Conservation (phyloP, 2,888 invertebrate species). For the Junonia oenone region DNA sequence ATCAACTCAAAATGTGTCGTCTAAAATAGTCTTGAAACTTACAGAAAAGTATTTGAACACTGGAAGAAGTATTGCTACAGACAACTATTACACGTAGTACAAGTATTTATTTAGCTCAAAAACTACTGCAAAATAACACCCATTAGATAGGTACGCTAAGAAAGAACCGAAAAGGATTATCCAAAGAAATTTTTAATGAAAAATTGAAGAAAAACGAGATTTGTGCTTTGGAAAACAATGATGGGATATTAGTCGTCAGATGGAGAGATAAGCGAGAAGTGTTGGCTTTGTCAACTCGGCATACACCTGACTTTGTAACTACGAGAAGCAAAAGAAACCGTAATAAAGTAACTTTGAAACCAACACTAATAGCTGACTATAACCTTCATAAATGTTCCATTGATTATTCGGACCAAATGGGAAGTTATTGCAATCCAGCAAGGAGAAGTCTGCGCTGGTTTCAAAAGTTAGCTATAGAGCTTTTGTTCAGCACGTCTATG, state of each 20-base stretch:
- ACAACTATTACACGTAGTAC: slow-evolving; percentile 26
- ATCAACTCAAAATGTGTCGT: background rate
- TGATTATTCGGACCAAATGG: background rate
- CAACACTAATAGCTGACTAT: background rate
- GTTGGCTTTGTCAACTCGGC: slow-evolving; percentile 39
- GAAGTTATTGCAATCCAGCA: background rate
- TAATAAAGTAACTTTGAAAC: background rate
- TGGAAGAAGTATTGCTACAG: background rate
- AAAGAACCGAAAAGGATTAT: slow-evolving; percentile 40
- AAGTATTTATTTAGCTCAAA: slow-evolving; percentile 38
- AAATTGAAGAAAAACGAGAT: slow-evolving; percentile 37
- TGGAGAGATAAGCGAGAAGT: slow-evolving; percentile 36
- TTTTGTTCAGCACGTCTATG: too few relatives aligned
- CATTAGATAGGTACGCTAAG: slow-evolving; percentile 42
- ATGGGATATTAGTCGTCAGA: slow-evolving; percentile 35
- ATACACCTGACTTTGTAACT: slow-evolving; percentile 31
- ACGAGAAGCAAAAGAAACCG: background rate
- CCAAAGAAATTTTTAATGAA: slow-evolving; percentile 36
- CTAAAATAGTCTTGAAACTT: background rate
- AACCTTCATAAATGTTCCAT: background rate
- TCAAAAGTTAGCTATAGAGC: too few relatives aligned
- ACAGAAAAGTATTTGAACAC: too few relatives aligned
- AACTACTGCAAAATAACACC: slow-evolving; percentile 38
- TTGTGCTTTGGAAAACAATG: slow-evolving; percentile 36
- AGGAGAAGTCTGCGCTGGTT: too few relatives aligned